phyloP scores from a whole-genome alignment of 2,797 vertebrate genomes.

The Pterois miles region DNA sequence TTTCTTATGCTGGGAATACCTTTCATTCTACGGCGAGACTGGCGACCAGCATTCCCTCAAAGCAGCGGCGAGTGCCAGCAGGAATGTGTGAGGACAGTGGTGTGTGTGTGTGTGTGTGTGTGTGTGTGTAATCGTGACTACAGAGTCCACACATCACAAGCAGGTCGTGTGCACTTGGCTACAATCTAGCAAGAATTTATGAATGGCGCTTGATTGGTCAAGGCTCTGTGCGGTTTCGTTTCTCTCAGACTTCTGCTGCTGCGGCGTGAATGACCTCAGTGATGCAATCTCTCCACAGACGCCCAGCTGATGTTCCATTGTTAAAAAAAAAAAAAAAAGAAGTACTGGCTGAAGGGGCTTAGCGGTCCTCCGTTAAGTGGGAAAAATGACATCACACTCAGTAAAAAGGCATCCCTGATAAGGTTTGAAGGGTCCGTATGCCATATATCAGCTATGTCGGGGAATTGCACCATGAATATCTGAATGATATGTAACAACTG shows the following conservation, averaged over 20 bases:
- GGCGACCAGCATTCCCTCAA: slow-evolving; percentile 17
- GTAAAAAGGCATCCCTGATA: slow-evolving; percentile 62
- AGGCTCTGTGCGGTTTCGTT: slow-evolving; percentile 35
- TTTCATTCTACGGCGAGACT: slow-evolving; percentile 51
- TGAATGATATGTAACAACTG: slow-evolving; percentile 69
- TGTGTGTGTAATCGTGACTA: slow-evolving; percentile 23
- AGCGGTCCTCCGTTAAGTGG: slow-evolving; percentile 41
- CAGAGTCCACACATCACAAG: slow-evolving; percentile 26
- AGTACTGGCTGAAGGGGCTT: slow-evolving; percentile 3
- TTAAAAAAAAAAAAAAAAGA: slow-evolving; percentile 55
- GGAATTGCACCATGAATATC: slow-evolving; percentile 69
- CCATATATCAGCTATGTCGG: slow-evolving; percentile 63
- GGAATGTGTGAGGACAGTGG: not conserved
- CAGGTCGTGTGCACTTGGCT: slow-evolving; percentile 46
- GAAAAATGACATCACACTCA: slow-evolving; percentile 70
- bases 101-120: slow-evolving; percentile 8
- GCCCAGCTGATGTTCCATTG: slow-evolving; percentile 75
- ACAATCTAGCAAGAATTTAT: slow-evolving; percentile 64
- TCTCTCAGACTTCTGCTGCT: slow-evolving; percentile 36
- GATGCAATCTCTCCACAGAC: slow-evolving; percentile 75
- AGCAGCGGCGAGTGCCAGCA: slow-evolving; percentile 14
- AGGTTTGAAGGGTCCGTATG: slow-evolving; percentile 53
- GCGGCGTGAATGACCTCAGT: slow-evolving; percentile 61
- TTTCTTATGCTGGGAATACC: slow-evolving; percentile 52
- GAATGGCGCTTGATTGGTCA: slow-evolving; percentile 67